These are phyloP conservation scores for Omphaloscelis lunosa DNA, from an alignment of 2,888 invertebrate genomes.

Conservation along the genomic window DNA sequence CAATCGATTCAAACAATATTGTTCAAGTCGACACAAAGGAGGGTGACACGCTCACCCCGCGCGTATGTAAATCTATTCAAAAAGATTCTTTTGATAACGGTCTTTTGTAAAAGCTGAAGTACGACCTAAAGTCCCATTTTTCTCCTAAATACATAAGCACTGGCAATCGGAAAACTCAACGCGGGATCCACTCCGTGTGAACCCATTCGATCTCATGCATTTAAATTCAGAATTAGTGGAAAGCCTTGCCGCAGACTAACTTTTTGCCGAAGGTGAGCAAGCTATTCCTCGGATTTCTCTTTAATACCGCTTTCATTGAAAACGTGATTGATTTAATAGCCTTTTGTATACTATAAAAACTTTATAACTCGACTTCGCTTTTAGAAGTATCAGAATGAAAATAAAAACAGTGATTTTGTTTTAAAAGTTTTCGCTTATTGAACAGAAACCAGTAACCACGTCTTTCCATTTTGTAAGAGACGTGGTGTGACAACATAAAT, in stretches of 20 bases:
- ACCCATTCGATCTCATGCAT: conserved; percentile 90
- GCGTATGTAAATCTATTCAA: conserved; percentile 76
- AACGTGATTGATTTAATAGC: conserved; percentile 86
- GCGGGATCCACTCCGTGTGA: conserved; percentile 83
- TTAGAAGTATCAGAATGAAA: conserved; percentile 40
- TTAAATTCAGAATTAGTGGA: conserved; percentile 90
- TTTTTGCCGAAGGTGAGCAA: conserved; percentile 85
- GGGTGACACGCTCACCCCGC: conserved; percentile 64
- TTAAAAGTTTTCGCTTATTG: conserved; percentile 33
- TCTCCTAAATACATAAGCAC: conserved; percentile 87
- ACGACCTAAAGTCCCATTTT: conserved; percentile 81
- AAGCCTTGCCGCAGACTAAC: conserved; percentile 84
- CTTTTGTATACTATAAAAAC: conserved; percentile 74
- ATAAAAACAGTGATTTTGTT: conserved; percentile 39
- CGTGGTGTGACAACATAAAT: conserved; percentile 82
- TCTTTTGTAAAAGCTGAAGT: conserved; percentile 79
- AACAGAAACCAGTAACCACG: conserved; percentile 30
- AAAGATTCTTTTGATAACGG: conserved; percentile 79
- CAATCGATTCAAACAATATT: conserved; percentile 67
- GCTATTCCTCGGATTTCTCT: conserved; percentile 79
- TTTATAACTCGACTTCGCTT: conserved; percentile 64
- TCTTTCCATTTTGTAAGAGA: conserved; percentile 45
- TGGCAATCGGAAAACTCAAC: conserved; percentile 84
- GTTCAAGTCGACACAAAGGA: conserved; percentile 69
- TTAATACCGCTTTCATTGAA: conserved; percentile 84